These are phyloP conservation scores for Catharus bicknelli DNA, from an alignment of 2,113 vertebrate genomes.

Conservation along the genomic window DNA sequence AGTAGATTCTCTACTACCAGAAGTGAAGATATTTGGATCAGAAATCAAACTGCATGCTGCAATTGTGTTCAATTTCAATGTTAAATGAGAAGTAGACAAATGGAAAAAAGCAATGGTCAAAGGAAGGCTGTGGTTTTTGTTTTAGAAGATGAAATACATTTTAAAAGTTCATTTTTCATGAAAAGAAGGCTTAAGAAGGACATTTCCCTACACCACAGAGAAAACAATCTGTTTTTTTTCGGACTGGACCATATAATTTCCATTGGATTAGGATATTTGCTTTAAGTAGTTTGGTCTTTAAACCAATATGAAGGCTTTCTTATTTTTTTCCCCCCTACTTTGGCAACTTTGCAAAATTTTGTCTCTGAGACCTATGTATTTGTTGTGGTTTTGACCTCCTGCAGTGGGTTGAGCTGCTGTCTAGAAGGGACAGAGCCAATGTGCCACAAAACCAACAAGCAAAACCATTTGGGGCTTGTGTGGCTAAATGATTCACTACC, in stretches of 20 bases:
- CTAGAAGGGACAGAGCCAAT: not conserved
- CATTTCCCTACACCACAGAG: not conserved
- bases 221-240: not conserved
- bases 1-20: not conserved
- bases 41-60: fast-evolving
- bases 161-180: not conserved
- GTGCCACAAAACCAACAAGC: not conserved
- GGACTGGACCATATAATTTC: not conserved
- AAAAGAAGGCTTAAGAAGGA: not conserved
- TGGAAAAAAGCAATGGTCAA: not conserved
- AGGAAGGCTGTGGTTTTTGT: not conserved
- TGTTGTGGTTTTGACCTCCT: conserved; percentile 13
- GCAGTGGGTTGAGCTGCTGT: not conserved
- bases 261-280: not conserved
- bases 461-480: not conserved
- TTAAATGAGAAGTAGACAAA: not conserved
- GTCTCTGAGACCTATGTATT: not conserved
- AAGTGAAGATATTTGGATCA: not conserved
- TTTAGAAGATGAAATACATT: not conserved
- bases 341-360: not conserved
- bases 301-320: not conserved
- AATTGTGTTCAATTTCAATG: not conserved
- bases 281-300: not conserved
- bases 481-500: not conserved
- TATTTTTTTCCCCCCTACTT: too few species aligned